These are phyloP conservation scores for Chloroclysta siterata DNA, from an alignment of 2,888 invertebrate genomes.

Conservation along the genomic window DNA sequence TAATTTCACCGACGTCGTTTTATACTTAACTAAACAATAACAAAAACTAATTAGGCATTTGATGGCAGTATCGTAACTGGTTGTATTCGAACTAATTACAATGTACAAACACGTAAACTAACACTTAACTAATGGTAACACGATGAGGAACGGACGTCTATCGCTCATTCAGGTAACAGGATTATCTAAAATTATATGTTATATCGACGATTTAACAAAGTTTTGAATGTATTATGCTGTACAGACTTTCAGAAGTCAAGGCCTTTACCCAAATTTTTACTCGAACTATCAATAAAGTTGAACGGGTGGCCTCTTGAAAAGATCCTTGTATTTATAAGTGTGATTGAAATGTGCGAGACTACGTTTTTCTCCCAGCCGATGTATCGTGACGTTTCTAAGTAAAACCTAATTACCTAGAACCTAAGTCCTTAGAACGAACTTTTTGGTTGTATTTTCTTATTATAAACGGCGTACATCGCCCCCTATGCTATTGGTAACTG, in stretches of 20 bases:
- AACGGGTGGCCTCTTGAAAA: slow-evolving; percentile 5
- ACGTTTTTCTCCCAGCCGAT: slow-evolving; percentile 44
- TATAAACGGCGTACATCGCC: slow-evolving; percentile 67
- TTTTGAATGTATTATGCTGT: slow-evolving; percentile 18
- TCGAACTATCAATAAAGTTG: slow-evolving; percentile 5
- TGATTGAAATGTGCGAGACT: slow-evolving; percentile 41
- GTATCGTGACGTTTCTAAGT: slow-evolving; percentile 58
- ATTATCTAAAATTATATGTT: slow-evolving; percentile 51
- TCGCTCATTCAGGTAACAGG: slow-evolving; percentile 82
- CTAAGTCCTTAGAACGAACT: slow-evolving; percentile 84
- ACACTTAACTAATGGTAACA: slow-evolving; percentile 84
- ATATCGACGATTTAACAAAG: slow-evolving; percentile 17
- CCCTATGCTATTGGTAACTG: slow-evolving; percentile 80
- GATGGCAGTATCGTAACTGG: slow-evolving; percentile 84
- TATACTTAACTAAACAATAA: slow-evolving; percentile 69
- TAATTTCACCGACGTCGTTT: slow-evolving; percentile 72
- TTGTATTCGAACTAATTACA: slow-evolving; percentile 79
- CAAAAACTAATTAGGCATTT: slow-evolving; percentile 82
- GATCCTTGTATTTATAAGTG: slow-evolving; percentile 16
- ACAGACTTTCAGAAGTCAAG: slow-evolving; percentile 14
- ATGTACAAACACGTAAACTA: slow-evolving; percentile 76
- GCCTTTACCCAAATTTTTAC: neutral
- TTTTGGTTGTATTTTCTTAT: slow-evolving; percentile 83
- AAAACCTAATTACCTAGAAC: slow-evolving; percentile 72
- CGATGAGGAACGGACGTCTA: slow-evolving; percentile 79